Conservation (phyloP, 2,888 invertebrate species). For the Galerucella pusilla region DNA sequence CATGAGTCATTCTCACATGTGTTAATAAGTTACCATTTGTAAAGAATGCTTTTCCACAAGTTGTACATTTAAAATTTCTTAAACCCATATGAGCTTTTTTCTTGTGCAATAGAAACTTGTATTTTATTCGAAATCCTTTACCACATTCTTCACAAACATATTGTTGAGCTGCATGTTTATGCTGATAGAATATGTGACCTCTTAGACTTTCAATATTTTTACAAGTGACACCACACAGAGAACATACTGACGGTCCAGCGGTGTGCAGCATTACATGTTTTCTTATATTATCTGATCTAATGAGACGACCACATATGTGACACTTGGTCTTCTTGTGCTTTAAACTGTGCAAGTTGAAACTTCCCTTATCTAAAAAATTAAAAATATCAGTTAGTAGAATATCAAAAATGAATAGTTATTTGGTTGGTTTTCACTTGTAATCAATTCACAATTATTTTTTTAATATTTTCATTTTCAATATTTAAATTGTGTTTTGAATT, state of each 20-base stretch:
- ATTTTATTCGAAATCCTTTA: conserved; percentile 53
- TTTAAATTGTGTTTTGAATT: no score
- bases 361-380: background rate
- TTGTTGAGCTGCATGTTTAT: conserved; percentile 52
- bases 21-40: conserved; percentile 49
- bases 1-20: conserved; percentile 52
- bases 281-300: conserved; percentile 52
- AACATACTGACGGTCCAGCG: conserved; percentile 52
- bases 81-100: conserved; percentile 56
- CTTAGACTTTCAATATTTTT: conserved; percentile 58
- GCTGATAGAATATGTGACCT: conserved; percentile 58
- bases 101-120: conserved; percentile 55
- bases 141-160: conserved; percentile 58
- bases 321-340: conserved; percentile 55
- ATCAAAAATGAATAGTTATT: background rate
- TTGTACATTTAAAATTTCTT: conserved; percentile 52
- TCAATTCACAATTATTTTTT: background rate
- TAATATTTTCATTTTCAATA: no score
- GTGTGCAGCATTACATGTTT: conserved; percentile 54
- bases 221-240: conserved; percentile 56
- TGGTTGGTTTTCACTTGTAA: background rate
- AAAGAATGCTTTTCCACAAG: conserved; percentile 52
- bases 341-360: conserved; percentile 44
- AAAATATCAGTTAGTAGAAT: background rate
- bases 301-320: conserved; percentile 50